These are phyloP conservation scores for Dyspetes luteomarginatus DNA, from an alignment of 2,888 invertebrate species.

Conservation along the genomic window DNA sequence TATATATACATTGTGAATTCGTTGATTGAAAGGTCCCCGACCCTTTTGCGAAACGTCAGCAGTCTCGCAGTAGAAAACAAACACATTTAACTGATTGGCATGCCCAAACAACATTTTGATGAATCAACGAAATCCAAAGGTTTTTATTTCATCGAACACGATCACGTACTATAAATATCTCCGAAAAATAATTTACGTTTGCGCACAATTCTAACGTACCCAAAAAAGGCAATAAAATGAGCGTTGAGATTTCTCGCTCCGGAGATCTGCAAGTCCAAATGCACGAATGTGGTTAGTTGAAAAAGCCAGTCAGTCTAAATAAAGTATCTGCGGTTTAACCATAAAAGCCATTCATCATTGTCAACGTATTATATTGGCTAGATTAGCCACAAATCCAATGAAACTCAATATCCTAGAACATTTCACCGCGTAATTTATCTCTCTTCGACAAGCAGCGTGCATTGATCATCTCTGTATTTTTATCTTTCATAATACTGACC, in stretches of 20 bases:
- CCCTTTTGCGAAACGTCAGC: neutral
- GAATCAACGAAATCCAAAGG: neutral
- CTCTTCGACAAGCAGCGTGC: neutral
- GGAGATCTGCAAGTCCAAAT: conserved; percentile 3
- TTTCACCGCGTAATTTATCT: conserved; percentile 14
- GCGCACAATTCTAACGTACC: neutral
- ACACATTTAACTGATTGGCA: conserved; percentile 49
- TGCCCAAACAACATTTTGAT: conserved; percentile 7
- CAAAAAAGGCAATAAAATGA: conserved; percentile 29
- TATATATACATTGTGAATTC: neutral
- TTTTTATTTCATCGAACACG: conserved; percentile 6
- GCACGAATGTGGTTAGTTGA: neutral
- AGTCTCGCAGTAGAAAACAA: neutral
- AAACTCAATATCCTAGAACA: conserved; percentile 38
- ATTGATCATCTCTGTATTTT: neutral
- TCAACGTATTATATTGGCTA: neutral
- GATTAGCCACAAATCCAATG: conserved; percentile 19
- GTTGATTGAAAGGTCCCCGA: neutral
- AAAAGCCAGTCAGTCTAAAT: neutral
- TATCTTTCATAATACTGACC: neutral
- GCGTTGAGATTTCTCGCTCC: neutral
- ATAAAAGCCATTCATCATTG: conserved; percentile 1
- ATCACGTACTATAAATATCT: conserved; percentile 23
- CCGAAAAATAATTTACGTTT: neutral
- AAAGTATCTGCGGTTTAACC: conserved; percentile 7